A percentile compares a stretch with the other conserved stretches of the same genome.
These are phyloP conservation scores for Spodoptera picta DNA, from an alignment of 2,888 invertebrate species.

Conservation along the genomic window DNA sequence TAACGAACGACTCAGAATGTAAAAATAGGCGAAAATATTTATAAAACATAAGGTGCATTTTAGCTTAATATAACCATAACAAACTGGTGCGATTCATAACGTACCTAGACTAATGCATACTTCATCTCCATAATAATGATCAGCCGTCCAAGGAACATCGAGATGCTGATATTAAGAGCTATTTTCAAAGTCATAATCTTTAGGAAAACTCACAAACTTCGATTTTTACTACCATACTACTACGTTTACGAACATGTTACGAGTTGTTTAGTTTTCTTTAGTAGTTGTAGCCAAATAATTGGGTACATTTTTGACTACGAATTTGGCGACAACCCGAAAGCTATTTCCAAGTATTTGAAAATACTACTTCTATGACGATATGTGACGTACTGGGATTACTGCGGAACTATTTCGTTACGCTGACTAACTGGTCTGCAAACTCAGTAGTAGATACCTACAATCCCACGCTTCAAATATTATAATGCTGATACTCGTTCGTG, in stretches of 20 bases:
- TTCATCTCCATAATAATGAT: conserved; percentile 8
- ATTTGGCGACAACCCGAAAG: conserved; percentile 5
- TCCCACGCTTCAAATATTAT: conserved; percentile 34
- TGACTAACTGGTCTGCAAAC: conserved; percentile 51
- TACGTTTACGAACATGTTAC: conserved; percentile 1
- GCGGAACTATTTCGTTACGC: conserved; percentile 42
- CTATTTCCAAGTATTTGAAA: conserved; percentile 36
- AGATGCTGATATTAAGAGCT: conserved; percentile 35
- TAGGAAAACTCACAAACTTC: conserved; percentile 15
- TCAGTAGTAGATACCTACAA: conserved; percentile 19
- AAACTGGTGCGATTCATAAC: conserved; percentile 18
- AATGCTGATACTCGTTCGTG: conserved; percentile 28
- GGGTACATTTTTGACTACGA: conserved; percentile 30
- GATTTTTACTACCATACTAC: conserved; percentile 9
- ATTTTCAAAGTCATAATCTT: conserved; percentile 25
- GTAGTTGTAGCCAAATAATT: too few species aligned
- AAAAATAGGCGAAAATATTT: background rate
- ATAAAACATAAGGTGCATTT: background rate
- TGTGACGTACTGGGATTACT: conserved; percentile 18
- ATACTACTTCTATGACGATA: conserved; percentile 47
- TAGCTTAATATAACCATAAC: conserved; percentile 13
- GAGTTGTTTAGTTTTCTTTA: background rate
- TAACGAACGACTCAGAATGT: background rate
- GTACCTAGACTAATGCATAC: conserved; percentile 12
- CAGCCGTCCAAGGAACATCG: conserved; percentile 8